Base-by-base conservation (phyloP, 2,888 invertebrate genomes). In the Acrobasis consociella region DNA sequence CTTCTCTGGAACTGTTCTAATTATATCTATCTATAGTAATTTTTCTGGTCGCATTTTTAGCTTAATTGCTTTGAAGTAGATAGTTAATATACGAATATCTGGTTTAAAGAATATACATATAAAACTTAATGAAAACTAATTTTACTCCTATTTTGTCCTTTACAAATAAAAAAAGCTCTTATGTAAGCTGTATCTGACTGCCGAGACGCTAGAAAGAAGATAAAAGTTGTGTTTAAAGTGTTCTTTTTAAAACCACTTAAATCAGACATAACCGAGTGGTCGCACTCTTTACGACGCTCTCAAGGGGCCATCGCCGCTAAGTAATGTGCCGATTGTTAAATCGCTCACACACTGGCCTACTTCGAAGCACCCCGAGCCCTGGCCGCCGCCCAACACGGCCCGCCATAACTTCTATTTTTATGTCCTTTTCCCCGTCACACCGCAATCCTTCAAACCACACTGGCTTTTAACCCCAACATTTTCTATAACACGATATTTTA, bases 261-360 rank as follows among this genome's bases (percentile, higher is more conserved):
- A 46, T 13, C 10, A 42, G 39, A 16, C 22, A 56, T 56, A 42
- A 42, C 42, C 10, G 16, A 42, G 11, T 17, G 15, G 16, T 11
- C 42, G 22, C 22, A 56, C 38, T 16, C 16, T 42, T 56, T 56
- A 56, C 56, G 56, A 56, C 13, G 56, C 56, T 56, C 42, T 56
- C 42, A 56, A 56, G 16, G 56, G 42, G 42, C 42, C 56, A 56
- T 42, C 17, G 56, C 42, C 42, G 56, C 42, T 56, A 56, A 46
- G 39, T 56, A 56, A 56, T 42, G 56, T 56, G 13, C 42, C 22
- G 42, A 22, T 56, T 56, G 56, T 56, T 42, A 42, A 56, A 56
- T 39, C 56, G 16, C 42, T 56, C 56, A 42, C 56, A 42, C 56
- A 42, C 56, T 56, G 46, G 42, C 56, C 56, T 39, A 56, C 17